These are phyloP conservation scores for Diplodus sargus DNA, from an alignment of 2,797 vertebrate genomes.

Conservation along the genomic window DNA sequence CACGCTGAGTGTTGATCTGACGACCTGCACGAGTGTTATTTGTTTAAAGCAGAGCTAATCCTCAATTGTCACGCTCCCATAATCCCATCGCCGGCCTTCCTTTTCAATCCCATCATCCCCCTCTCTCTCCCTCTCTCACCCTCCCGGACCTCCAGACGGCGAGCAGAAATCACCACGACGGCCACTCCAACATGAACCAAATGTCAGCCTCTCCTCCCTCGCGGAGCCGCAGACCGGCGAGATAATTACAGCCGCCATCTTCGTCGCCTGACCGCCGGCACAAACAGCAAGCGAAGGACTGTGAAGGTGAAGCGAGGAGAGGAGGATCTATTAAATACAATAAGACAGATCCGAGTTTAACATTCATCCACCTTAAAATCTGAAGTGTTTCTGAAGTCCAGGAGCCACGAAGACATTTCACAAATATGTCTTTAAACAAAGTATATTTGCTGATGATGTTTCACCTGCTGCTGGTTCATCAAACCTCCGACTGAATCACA, in stretches of 20 bases:
- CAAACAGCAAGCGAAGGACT: background rate
- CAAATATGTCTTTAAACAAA: background rate
- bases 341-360: background rate
- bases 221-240: constrained; percentile 38
- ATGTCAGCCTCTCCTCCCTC: constrained; percentile 68
- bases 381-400: constrained; percentile 1
- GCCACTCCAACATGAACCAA: constrained; percentile 85
- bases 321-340: constrained; percentile 1
- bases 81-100: constrained; percentile 60
- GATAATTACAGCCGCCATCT: constrained; percentile 50
- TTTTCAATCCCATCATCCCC: constrained; percentile 38
- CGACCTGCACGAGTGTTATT: constrained; percentile 56
- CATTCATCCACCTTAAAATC: constrained; percentile 10
- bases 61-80: constrained; percentile 64
- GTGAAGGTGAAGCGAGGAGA: constrained; percentile 19
- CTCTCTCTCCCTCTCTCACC: constrained; percentile 1
- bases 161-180: constrained; percentile 78
- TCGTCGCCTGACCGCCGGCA: background rate
- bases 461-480: background rate
- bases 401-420: background rate
- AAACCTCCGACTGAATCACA: background rate
- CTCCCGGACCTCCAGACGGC: constrained; percentile 60
- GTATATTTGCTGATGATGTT: constrained; percentile 34
- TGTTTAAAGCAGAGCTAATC: constrained; percentile 69
- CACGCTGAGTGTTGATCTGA: constrained; percentile 32